These are phyloP conservation scores for Sturnus vulgaris DNA, from an alignment of 2,113 vertebrate species.

Conservation along the genomic window DNA sequence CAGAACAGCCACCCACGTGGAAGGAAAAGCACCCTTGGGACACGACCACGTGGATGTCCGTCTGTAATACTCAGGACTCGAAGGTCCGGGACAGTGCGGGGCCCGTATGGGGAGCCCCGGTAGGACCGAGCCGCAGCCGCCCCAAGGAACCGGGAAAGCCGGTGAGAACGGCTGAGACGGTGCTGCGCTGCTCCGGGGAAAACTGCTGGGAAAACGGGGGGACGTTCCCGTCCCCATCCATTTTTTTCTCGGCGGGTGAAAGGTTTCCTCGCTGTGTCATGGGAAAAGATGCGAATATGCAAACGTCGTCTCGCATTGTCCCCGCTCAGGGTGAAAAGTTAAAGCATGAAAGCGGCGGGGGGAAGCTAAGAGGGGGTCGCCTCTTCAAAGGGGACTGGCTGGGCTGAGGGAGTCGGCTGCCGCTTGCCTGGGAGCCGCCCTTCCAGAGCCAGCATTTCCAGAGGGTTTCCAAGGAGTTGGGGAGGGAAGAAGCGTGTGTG, in stretches of 20 bases:
- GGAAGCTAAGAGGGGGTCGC: background rate
- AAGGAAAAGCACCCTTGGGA: background rate
- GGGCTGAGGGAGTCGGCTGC: background rate
- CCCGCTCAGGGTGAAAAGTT: constrained; percentile 61
- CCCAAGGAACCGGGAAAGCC: background rate
- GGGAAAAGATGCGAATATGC: constrained; percentile 61
- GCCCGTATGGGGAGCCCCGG: background rate
- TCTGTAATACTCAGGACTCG: background rate
- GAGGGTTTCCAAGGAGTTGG: background rate
- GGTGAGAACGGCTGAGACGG: background rate
- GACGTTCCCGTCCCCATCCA: background rate
- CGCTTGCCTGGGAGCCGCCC: background rate
- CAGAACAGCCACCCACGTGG: background rate
- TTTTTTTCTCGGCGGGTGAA: background rate
- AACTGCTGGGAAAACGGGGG: background rate
- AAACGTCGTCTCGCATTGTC: constrained; percentile 41
- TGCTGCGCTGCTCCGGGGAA: background rate
- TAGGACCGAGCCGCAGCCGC: background rate
- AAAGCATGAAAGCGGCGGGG: constrained; percentile 47
- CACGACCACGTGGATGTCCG: background rate
- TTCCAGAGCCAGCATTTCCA: background rate
- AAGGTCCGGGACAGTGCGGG: no score
- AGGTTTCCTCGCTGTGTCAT: constrained; percentile 30
- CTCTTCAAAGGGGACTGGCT: constrained; percentile 54
- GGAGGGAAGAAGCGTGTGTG: background rate